Evolutionary conservation across 2,113 vertebrate genomes (phyloP), one percentile per base, ranked within the genome.

Genomic region (Peromyscus leucopus): DNA sequence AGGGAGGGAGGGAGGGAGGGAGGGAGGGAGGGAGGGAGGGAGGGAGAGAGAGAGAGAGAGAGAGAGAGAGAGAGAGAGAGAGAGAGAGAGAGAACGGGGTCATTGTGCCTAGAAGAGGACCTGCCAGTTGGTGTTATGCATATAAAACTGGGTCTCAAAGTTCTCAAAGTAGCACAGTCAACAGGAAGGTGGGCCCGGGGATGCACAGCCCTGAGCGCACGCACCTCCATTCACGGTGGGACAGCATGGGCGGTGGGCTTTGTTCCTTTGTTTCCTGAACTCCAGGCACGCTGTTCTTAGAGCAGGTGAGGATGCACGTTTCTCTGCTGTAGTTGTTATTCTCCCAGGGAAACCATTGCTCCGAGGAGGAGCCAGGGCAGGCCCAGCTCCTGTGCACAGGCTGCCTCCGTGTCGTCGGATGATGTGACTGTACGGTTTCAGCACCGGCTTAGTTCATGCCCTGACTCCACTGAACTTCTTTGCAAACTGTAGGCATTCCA

Each of bases 221-320:
- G 0, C 61, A 88, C 11, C 2, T 7, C 9, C 31, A 39, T 26
- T 19, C 1, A 5, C 17, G 48, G 7, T 28, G 24, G 2, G 22
- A 55, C 42, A 28, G 19, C 11, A 28, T 13, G 31, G 11, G 17
- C 83, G 48, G 17, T 8, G 24, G 48, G 31, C 19, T 63, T 65
- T 12, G 5, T 39, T 55, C 36, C 69, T 83, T 16, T 42, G 46
- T 24, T 48, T 76, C 67, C 5, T 48, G 65, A 57, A 61, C 59
- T n/a, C 33, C 13, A 79, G 11, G 28, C 42, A n/a, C 6, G 6
- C 39, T 61, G 13, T 26, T 61, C 21, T 61, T 61, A 61, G 55
- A n/a, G 21, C 33, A 57, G 65, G 13, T 28, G 21, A 36, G 22
- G 28, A 8, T 9, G 15, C 13, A 22, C 7, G 24, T 46, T 46